Evolutionary conservation across 2,888 invertebrate genomes (phyloP).

Genomic region (Allacma fusca): DNA sequence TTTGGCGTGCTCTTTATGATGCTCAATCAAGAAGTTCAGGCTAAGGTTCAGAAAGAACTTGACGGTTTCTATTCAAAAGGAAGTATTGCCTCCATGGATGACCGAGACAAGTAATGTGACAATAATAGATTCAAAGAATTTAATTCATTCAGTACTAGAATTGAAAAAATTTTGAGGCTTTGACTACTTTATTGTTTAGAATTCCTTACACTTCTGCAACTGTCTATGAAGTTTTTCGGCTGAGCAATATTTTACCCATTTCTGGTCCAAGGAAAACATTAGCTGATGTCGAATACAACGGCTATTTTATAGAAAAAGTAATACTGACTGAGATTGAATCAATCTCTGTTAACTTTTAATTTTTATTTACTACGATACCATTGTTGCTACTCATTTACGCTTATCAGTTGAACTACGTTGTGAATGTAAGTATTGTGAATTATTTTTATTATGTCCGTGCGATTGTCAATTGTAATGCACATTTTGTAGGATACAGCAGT

Average conservation of each 20-base stretch:
- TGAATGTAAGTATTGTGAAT: no score
- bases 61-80: constrained; percentile 65
- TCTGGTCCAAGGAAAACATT: constrained; percentile 55
- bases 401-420: no score
- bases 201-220: constrained; percentile 55
- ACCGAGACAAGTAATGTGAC: constrained; percentile 65
- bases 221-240: constrained; percentile 52
- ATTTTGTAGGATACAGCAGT: constrained; percentile 53
- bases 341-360: no score
- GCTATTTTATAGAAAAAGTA: constrained; percentile 55
- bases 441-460: no score
- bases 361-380: no score
- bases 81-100: constrained; percentile 66
- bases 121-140: no score
- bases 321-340: no score
- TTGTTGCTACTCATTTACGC: no score
- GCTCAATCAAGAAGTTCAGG: constrained; percentile 70
- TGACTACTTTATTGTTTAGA: no score
- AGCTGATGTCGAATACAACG: constrained; percentile 52
- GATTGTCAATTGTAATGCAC: no score
- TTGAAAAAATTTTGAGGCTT: no score
- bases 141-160: no score
- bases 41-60: constrained; percentile 69
- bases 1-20: constrained; percentile 72
- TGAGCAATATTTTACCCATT: constrained; percentile 57